Evolutionary conservation across 23 tunicate species (phyloP), one percentile per base, ranked within the genome.

Genomic region (Diplosoma virens): DNA sequence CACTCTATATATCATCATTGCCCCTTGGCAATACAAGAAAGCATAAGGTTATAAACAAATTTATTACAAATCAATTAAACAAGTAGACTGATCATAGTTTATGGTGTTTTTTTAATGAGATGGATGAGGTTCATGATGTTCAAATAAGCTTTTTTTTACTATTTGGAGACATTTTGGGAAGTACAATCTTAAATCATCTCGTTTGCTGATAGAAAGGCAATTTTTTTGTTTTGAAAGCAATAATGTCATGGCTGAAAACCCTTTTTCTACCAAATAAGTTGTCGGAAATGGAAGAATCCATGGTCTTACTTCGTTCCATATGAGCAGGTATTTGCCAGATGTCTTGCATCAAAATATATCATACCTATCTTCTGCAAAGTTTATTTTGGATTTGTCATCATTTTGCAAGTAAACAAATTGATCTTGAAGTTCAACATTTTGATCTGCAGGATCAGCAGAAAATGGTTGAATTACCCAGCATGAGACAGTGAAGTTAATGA

Each of bases 381-480:
- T 54, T 17, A 75, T 61, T 75, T 75, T 75, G 37, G 67, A 54
- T 30, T 77, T 1, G 25, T 77, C 76, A 60, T 77, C 81, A 64
- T 64, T 77, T 77, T 77, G 81, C 81, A 77, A 64, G 75, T 54
- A 48, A 32, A 77, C 65, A 24, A 66, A 77, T 0, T 77, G 76
- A 33, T 77, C 76, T 77, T 77, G 81, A 77, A 77, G 81, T 77
- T 77, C 75, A 64, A 64, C 76, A 63, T 77, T 23, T 59, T 64
- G 52, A 75, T 77, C 76, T 77, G 81, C 53, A 17, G 71, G 71
- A 33, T 77, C 71, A 33, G 81, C 30, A 77, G 76, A 77, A 77
- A 77, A 77, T 60, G 81, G 76, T 59, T 77, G 56, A 18, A 77
- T 34, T 29, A 73, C 79, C 79, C 79, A 73, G 71, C 52, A 18